Evolutionary conservation across 2,113 vertebrate genomes (phyloP).

Genomic region (human): DNA sequence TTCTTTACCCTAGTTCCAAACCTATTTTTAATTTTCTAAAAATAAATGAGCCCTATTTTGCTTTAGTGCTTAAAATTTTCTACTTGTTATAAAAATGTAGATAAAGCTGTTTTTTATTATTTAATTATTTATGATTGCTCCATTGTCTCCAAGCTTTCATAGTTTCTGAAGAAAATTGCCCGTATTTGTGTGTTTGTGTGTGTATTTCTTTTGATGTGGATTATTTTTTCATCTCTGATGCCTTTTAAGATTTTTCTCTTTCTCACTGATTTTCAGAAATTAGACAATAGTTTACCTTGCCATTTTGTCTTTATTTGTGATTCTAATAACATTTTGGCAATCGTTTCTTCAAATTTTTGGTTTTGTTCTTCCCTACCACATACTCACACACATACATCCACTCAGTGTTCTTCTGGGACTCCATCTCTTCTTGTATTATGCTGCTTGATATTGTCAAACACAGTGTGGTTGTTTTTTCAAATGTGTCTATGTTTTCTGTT

Average conservation of each 20-base stretch:
- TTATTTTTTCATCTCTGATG: neutral
- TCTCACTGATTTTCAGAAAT: neutral
- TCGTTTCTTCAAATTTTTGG: neutral
- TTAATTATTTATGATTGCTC: neutral
- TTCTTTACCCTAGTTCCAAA: neutral
- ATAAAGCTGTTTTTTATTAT: neutral
- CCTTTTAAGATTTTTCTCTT: neutral
- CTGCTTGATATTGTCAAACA: neutral
- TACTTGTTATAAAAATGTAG: neutral
- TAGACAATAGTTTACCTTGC: neutral
- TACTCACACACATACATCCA: neutral
- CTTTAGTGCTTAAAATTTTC: neutral
- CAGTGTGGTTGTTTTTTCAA: neutral
- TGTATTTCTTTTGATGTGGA: neutral
- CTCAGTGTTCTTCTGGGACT: neutral
- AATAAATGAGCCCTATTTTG: accelerated
- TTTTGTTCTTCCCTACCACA: neutral
- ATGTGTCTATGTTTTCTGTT: neutral
- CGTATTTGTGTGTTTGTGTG: neutral
- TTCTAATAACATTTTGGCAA: neutral
- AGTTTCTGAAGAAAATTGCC: neutral
- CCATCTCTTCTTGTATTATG: neutral
- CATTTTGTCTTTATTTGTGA: neutral
- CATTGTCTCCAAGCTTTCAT: neutral
- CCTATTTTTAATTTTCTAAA: neutral